Evolutionary conservation across 2,113 vertebrate genomes (phyloP).

Genomic region (Rhodinocichla rosea): DNA sequence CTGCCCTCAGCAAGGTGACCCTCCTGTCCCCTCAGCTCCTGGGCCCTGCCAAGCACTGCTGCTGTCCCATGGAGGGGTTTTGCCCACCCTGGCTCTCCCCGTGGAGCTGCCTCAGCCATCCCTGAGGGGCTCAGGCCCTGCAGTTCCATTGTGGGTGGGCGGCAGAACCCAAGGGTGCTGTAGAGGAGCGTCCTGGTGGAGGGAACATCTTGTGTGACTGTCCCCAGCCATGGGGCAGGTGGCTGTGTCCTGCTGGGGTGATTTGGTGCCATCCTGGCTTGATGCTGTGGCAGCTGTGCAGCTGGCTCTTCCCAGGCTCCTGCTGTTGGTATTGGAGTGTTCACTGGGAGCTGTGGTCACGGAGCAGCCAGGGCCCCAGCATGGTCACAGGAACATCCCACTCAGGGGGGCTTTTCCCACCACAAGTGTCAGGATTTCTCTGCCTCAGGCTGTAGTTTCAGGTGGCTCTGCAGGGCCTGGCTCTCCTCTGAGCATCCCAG

Average conservation of each 20-base stretch:
- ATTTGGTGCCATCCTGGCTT: neutral
- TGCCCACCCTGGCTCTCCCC: neutral
- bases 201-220: neutral
- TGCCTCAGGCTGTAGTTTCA: neutral
- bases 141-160: accelerated
- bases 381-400: accelerated
- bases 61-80: neutral
- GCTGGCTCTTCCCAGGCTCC: accelerated
- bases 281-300: neutral
- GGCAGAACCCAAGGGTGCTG: accelerated
- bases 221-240: too few relatives aligned
- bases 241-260: accelerated
- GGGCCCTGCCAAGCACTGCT: accelerated
- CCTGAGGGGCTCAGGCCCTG: neutral
- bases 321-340: accelerated
- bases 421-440: neutral
- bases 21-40: neutral
- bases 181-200: accelerated
- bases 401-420: neutral
- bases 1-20: neutral
- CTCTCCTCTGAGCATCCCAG: neutral
- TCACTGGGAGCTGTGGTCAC: neutral
- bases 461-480: neutral
- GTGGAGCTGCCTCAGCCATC: neutral
- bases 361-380: neutral